Percentiles rank a stretch among this genome's conserved stretches.
These are phyloP conservation scores for Platycercus adscitus DNA, from an alignment of 2,113 vertebrate genomes.

Conservation along the genomic window DNA sequence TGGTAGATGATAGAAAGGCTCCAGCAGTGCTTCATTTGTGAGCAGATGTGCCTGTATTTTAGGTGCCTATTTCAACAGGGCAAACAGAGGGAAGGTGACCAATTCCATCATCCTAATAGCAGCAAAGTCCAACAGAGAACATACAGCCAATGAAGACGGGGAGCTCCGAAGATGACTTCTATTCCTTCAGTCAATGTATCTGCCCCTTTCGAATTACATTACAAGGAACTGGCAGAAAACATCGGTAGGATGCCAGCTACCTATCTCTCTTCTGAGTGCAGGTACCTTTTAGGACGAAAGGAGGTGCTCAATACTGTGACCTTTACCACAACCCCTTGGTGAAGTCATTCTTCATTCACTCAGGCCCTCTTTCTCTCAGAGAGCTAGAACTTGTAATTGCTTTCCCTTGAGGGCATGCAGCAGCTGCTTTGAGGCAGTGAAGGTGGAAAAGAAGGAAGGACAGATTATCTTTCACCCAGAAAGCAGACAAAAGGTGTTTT, in stretches of 20 bases:
- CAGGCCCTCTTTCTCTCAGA: not conserved
- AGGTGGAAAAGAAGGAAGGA: not conserved
- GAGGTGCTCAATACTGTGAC: not conserved
- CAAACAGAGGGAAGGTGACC: not conserved
- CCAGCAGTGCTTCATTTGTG: not conserved
- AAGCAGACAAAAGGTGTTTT: not conserved
- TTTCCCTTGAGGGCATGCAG: not conserved
- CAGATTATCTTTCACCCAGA: not conserved
- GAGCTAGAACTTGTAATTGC: accelerated
- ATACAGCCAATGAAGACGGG: not conserved
- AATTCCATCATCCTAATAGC: not conserved
- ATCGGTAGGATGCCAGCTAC: not conserved
- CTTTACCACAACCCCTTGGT: not conserved
- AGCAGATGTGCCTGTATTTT: not conserved
- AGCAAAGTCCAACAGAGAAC: not conserved
- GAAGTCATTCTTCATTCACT: not conserved
- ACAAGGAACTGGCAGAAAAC: not conserved
- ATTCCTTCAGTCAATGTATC: not conserved
- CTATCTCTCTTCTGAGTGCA: not conserved
- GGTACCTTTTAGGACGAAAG: not conserved
- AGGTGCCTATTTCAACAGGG: not conserved
- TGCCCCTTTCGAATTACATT: not conserved
- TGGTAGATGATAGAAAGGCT: constrained; percentile 9
- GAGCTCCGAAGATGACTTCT: not conserved
- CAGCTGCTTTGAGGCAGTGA: not conserved